These are phyloP conservation scores for Allochrocebus solatus DNA, from an alignment of 2,797 vertebrate species.

Conservation along the genomic window DNA sequence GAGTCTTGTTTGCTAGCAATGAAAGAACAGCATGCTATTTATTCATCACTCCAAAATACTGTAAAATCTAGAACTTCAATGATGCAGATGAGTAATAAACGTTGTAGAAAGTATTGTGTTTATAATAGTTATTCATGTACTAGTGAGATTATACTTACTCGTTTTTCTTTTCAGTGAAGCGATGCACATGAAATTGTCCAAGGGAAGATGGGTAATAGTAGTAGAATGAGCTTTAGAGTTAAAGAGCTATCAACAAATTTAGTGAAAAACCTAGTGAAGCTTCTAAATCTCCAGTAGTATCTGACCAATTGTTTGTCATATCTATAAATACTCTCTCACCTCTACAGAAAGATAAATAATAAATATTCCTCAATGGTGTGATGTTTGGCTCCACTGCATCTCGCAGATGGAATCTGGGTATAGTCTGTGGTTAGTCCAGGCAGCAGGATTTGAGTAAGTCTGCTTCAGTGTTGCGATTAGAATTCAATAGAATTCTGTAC, in stretches of 20 bases:
- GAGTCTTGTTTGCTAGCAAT: background rate
- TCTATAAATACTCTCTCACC: background rate
- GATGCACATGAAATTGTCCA: background rate
- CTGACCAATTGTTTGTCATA: background rate
- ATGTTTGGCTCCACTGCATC: background rate
- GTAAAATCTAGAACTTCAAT: background rate
- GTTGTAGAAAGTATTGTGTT: background rate
- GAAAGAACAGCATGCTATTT: background rate
- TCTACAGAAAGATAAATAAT: background rate
- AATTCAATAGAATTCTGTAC: background rate
- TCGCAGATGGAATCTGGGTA: background rate
- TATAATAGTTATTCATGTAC: background rate
- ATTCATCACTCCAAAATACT: background rate
- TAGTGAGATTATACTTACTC: background rate
- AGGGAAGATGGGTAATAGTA: background rate
- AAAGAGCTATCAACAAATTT: background rate
- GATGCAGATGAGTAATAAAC: background rate
- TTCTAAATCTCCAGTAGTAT: slow-evolving; percentile 10
- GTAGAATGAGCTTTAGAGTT: background rate
- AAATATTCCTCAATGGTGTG: background rate
- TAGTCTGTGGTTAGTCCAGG: background rate
- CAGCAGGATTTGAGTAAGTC: background rate
- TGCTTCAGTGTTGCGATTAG: background rate
- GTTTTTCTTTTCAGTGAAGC: background rate
- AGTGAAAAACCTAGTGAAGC: background rate